phyloP scores from a whole-genome alignment of 2,888 invertebrate species.

The Xylota segnis region DNA sequence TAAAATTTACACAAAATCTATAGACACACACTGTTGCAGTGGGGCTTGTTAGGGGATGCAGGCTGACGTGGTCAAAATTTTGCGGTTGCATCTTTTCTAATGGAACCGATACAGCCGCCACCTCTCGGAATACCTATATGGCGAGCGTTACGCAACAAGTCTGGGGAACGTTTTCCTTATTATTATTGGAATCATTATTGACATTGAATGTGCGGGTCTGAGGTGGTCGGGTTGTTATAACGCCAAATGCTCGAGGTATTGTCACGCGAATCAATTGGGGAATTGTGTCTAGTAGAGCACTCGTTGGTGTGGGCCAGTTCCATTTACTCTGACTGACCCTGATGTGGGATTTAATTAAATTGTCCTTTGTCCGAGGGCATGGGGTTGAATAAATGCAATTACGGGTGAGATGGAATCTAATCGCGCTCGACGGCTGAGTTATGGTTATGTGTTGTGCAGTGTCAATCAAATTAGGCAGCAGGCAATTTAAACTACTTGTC shows the following conservation, averaged over 20 bases:
- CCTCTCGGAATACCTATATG: background rate
- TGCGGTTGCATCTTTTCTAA: background rate
- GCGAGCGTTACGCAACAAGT: constrained; percentile 13
- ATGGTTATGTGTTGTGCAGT: constrained; percentile 2
- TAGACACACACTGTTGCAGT: background rate
- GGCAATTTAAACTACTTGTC: constrained; percentile 5
- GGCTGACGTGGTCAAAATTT: background rate
- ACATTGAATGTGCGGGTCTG: background rate
- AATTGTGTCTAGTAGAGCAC: background rate
- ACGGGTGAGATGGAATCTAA: constrained; percentile 12
- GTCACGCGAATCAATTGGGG: constrained; percentile 14
- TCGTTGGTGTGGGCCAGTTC: background rate
- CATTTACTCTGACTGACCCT: background rate
- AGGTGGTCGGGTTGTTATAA: background rate
- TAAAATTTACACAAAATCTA: constrained; percentile 9
- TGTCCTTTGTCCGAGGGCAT: constrained; percentile 25
- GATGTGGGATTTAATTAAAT: constrained; percentile 30
- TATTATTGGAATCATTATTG: constrained; percentile 21
- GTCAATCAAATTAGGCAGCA: constrained; percentile 16
- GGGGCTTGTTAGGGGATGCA: background rate
- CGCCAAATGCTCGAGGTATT: background rate
- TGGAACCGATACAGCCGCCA: background rate
- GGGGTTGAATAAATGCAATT: constrained; percentile 34
- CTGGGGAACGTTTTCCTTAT: background rate
- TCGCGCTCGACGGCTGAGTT: background rate